These are phyloP conservation scores for Trichacis sp. DNA, from an alignment of 2,888 invertebrate species.

Conservation along the genomic window DNA sequence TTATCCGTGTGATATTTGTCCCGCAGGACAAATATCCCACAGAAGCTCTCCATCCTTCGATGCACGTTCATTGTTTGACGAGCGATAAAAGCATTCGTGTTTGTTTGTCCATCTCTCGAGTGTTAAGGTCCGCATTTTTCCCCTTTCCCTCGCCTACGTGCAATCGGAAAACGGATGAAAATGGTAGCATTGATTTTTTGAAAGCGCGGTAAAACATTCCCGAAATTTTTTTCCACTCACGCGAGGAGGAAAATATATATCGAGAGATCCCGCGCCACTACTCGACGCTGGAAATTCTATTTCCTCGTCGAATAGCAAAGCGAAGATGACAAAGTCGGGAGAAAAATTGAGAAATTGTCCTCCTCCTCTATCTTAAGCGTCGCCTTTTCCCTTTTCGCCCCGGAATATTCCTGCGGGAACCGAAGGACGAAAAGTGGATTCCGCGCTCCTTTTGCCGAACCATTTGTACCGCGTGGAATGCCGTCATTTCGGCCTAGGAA, in stretches of 20 bases:
- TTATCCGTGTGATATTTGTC: conserved; percentile 61
- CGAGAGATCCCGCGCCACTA: conserved; percentile 31
- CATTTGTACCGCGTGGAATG: no score
- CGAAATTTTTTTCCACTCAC: no score
- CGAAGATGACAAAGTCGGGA: conserved; percentile 68
- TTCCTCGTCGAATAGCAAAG: conserved; percentile 64
- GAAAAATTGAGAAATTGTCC: conserved; percentile 68
- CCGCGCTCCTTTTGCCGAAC: conserved; percentile 51
- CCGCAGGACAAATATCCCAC: conserved; percentile 46
- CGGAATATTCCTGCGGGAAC: conserved; percentile 22
- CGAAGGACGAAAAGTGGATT: conserved; percentile 63
- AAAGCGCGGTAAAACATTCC: no score
- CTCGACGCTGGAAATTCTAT: conserved; percentile 64
- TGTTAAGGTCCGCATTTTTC: conserved; percentile 3
- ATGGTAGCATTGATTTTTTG: no score
- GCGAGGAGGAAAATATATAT: no score
- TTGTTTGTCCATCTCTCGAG: conserved; percentile 59
- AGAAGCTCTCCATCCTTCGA: conserved; percentile 29
- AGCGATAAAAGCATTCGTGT: conserved; percentile 61
- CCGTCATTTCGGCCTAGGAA: no score
- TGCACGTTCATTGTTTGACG: conserved; percentile 55
- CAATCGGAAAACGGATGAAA: background rate
- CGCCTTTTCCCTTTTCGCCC: conserved; percentile 3
- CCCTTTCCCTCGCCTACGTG: background rate
- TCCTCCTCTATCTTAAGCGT: conserved; percentile 47